Base-by-base conservation (phyloP, 2,113 vertebrate genomes). In the Dendropsophus ebraccatus region DNA sequence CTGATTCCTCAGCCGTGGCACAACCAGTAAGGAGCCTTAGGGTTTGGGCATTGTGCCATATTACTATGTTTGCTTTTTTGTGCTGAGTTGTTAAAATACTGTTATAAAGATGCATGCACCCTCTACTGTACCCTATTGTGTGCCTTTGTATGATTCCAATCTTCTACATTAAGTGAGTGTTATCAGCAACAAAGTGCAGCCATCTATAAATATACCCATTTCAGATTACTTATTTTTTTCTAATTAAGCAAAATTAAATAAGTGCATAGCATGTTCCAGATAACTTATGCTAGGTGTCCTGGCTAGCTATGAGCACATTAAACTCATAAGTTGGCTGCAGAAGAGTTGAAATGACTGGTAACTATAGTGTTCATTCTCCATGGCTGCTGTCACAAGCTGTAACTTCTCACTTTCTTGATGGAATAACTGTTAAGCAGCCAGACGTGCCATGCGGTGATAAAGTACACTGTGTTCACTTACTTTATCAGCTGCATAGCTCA, bases 371-470 rank as follows among this genome's bases (percentile, higher is more conserved):
- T 70, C 14, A n/a, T 23, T 25, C 67, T 83, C 65, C 67, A 83
- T 4, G 1, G 30, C 81, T 72, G 30, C 45, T 83, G 81, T 81
- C 79, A 69, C 2, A 67, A 81, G 41, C 17, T 67, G 14, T 81
- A 62, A 67, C 79, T 21, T 67, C 79, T 81, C 79, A 67, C 79
- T 41, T 25, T 30, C 14, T 32, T 81, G 58, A 81, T 67, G 79
- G 77, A 80, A 80, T 80, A 45, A 60, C 35, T 45, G 25, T 47
- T 67, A 49, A 19, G 58, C 8, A 4, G 60, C 60, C 60, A 81
- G 17, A 49, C 28, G 47, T 67, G 45, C 25, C 32, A 25, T 81
- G 69, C 2, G 28, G 45, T 19, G 17, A 41, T 25, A 41, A 56
- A n/a, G 35, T 25, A 45, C 60, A 67, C 7, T 62, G 35, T 28